phyloP scores from a whole-genome alignment of 2,888 invertebrate species.

The Drosophila testacea region DNA sequence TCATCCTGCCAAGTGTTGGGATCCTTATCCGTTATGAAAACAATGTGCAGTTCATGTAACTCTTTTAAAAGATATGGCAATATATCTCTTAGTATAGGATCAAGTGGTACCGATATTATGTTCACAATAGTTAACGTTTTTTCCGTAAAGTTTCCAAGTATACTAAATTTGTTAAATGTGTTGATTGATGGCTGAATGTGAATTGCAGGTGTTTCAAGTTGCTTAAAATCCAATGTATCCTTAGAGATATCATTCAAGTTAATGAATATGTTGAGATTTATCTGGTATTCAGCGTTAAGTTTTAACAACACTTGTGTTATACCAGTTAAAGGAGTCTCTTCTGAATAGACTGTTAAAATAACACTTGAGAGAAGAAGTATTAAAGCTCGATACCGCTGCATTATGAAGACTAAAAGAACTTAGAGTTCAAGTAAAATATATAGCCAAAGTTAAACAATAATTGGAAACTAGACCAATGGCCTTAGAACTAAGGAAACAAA shows the following conservation, averaged over 20 bases:
- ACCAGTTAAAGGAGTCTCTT: not conserved
- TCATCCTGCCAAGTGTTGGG: constrained; percentile 25
- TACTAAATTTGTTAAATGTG: not conserved
- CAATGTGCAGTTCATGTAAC: constrained; percentile 36
- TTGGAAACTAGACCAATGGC: not conserved
- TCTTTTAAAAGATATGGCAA: constrained; percentile 37
- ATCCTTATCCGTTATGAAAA: constrained; percentile 32
- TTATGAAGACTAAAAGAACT: not conserved
- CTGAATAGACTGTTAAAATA: not conserved
- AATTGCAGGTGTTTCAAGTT: constrained; percentile 19
- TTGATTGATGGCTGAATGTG: constrained; percentile 6
- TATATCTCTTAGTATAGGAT: not conserved
- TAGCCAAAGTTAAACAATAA: not conserved
- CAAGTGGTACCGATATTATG: constrained; percentile 13
- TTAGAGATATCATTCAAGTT: constrained; percentile 16
- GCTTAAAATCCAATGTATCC: not conserved
- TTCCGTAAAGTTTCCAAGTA: constrained; percentile 33
- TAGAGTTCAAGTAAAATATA: not conserved
- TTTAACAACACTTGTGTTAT: constrained; percentile 15
- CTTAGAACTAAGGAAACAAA: not conserved
- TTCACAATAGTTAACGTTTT: constrained; percentile 38
- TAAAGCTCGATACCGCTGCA: not conserved
- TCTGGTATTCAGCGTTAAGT: constrained; percentile 38
- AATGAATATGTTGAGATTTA: constrained; percentile 47
- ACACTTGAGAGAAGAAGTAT: not conserved